phyloP scores from a whole-genome alignment of 64 coral and sea anemone species.

The Cladopsammia gracilis region DNA sequence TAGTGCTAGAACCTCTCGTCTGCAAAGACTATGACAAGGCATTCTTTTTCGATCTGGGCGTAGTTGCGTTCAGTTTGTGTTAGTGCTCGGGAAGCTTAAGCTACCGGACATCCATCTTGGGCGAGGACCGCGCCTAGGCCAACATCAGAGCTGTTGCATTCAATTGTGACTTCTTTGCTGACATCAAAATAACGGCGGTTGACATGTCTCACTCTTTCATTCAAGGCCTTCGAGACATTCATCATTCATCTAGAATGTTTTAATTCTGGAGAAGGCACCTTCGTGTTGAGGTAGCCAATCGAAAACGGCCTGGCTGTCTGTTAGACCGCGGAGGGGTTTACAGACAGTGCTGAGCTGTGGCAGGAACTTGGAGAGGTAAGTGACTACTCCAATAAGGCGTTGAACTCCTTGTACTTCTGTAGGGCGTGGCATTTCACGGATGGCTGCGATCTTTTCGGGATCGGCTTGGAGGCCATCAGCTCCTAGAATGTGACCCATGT shows the following conservation, averaged over 20 bases:
- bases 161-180: slow-evolving; percentile 5
- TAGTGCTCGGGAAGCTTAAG: slow-evolving; percentile 12
- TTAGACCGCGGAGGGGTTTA: background rate
- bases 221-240: no score
- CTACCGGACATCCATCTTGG: slow-evolving; percentile 40
- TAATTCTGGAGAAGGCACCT: slow-evolving; percentile 51
- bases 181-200: no score
- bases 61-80: no score
- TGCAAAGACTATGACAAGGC: no score
- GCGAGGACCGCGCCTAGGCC: slow-evolving; percentile 15
- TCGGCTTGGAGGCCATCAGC: background rate
- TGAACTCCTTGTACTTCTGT: background rate
- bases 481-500: slow-evolving; percentile 20
- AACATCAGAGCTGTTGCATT: no score
- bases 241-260: slow-evolving; percentile 3
- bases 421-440: background rate
- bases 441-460: no score
- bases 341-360: background rate
- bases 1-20: no score
- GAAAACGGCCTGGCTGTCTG: no score
- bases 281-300: no score
- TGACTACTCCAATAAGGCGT: slow-evolving; percentile 13
- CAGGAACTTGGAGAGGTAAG: slow-evolving; percentile 2
- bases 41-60: no score
- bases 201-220: no score